Base-by-base conservation (phyloP, 2,888 invertebrate species). In the Agriopis aurantiaria region DNA sequence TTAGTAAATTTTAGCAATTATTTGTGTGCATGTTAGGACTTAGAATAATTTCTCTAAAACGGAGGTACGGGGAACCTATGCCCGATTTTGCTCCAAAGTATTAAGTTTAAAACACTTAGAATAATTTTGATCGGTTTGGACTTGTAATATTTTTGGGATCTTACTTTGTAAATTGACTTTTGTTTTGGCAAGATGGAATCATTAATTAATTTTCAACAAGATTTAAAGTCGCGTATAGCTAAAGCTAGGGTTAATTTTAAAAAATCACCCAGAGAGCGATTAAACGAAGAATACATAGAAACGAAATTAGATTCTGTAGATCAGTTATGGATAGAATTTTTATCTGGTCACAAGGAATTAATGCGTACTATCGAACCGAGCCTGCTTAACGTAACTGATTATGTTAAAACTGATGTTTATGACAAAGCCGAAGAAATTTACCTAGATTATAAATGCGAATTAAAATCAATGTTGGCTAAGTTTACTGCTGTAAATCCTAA, bases 191-290 rank as follows among this genome's bases (percentile, higher is more conserved):
- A 46, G 11, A 58, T 58, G 58, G 58, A 58, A 7, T 10, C 46
- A 0, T 7, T 46, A 23, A 46, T 58, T 11, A 58, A 58, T 8
- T 58, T 58, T 58, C 58, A 58, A 23, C 3, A 23, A 0, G 58
- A 58, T 58, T 5, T 58, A 1, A 23, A 23, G 11, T 46, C 17
- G 0, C 46, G 58, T 1, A 58, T 58, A 17, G 1, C 8, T 53
- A 52, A 68, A 40, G 68, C 68, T 8, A 48, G 11, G 40, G 12
- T 11, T 8, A 62, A 68, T 46, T 68, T 52, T 52, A 68, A 68
- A 9, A 68, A 68, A 58, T 60, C 64, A 0, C 64, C 64, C 0
- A 69, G 56, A 43, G 60, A 69, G 9, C 11, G 60, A 14, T 12
- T 69, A 11, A 45, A 49, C 3, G 11, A 51, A 56, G 55, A 58